Conservation (phyloP, 2,888 invertebrate genomes). For the Hemistola chrysoprasaria region DNA sequence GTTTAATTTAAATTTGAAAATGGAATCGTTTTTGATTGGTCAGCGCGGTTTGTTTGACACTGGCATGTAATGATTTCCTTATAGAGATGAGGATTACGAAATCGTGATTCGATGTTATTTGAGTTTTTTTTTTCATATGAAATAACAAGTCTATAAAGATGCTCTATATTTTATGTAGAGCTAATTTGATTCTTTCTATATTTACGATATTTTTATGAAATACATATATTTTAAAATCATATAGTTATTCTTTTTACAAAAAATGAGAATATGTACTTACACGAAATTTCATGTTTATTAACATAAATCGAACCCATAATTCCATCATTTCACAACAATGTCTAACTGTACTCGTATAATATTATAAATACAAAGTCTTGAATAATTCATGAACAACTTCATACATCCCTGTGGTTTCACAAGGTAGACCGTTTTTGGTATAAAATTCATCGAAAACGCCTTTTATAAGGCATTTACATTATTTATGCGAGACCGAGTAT, state of each 20-base stretch:
- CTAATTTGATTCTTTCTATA: too few species aligned
- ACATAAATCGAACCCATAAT: conserved; percentile 8
- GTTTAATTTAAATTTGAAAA: conserved; percentile 47
- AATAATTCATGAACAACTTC: conserved; percentile 77
- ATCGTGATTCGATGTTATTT: conserved; percentile 1
- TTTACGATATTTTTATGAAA: too few species aligned
- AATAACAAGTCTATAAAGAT: not conserved
- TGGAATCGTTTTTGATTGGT: conserved; percentile 32
- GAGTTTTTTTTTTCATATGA: not conserved
- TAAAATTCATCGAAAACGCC: conserved; percentile 75
- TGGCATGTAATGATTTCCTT: conserved; percentile 47
- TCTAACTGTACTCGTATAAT: conserved; percentile 41
- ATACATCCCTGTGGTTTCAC: conserved; percentile 63
- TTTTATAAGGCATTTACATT: conserved; percentile 73
- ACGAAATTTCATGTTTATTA: conserved; percentile 3
- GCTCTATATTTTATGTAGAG: too few species aligned
- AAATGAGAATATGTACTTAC: too few species aligned
- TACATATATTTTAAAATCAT: too few species aligned
- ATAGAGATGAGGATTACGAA: conserved; percentile 36
- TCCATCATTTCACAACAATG: conserved; percentile 41
- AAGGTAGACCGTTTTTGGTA: conserved; percentile 66
- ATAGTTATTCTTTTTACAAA: too few species aligned
- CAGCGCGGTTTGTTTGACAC: conserved; percentile 30
- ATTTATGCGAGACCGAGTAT: conserved; percentile 60
- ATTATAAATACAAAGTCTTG: conserved; percentile 48